Base-by-base conservation (phyloP, 2,888 invertebrate genomes). In the Dugesia japonica region DNA sequence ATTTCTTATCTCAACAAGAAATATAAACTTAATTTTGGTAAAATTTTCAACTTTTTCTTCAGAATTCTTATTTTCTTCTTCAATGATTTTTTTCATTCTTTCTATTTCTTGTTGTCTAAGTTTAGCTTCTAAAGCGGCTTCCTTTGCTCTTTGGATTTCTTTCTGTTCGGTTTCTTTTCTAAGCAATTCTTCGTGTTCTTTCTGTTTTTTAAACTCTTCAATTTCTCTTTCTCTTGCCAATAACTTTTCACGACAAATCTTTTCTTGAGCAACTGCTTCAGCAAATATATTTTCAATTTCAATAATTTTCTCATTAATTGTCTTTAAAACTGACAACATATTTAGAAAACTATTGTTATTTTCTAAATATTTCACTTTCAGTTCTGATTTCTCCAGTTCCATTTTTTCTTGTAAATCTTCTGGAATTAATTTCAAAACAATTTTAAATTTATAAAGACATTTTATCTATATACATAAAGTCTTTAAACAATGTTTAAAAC, bases 111-210 rank as follows among this genome's bases (percentile, higher is more conserved):
- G 56, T n/a, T 56, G 9, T 56, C 56, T 56, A 13, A 20, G 7
- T 56, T 56, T 56, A 20, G n/a, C n/a, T n/a, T 56, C 56, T 56
- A 56, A 56, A 56, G 56, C 56, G 4, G 56, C 56, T 56, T 56
- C 56, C 23, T 56, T 56, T 20, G 56, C 56, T 56, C 23, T 4
- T 56, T 56, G 20, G 23, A 56, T n/a, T 56, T 56, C 56, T 56
- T 56, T 56, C n/a, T 56, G n/a, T 56, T 56, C 56, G 1, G 4
- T n/a, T n/a, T 56, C 56, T 56, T 20, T 20, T 56, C 23, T 56
- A 20, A 23, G 1, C 7, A 4, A 4, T 56, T 56, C 56, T 56
- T 56, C 56, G n/a, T 56, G 56, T 56, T 56, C 56, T 23, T 56
- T 56, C 17, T 56, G 4, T n/a, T 23, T 56, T n/a, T 23, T 56